phyloP scores from a whole-genome alignment of 2,797 vertebrate species.

The Decapterus maruadsi region DNA sequence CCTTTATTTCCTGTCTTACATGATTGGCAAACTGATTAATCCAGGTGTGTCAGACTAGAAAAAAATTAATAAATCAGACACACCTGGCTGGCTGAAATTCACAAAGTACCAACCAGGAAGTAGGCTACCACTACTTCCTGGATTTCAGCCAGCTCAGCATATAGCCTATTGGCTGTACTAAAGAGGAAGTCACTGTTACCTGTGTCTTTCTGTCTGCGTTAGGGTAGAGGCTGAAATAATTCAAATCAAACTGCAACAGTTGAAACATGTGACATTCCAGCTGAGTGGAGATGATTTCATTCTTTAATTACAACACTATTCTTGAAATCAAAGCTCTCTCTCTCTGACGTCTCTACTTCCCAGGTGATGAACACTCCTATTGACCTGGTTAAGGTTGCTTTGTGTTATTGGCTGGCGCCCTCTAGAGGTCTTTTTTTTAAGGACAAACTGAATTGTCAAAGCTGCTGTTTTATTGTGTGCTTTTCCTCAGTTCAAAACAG shows the following conservation, averaged over 20 bases:
- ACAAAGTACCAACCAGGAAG: too few species aligned
- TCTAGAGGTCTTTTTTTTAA: conserved; percentile 60
- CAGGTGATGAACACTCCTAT: neutral
- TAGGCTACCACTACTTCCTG: too few species aligned
- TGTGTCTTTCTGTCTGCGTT: too few species aligned
- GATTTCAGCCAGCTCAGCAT: too few species aligned
- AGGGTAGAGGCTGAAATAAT: neutral
- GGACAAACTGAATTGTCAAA: neutral
- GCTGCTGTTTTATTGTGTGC: neutral
- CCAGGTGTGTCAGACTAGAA: too few species aligned
- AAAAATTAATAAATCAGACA: too few species aligned
- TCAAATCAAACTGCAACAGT: neutral
- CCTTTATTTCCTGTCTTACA: too few species aligned
- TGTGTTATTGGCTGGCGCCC: conserved; percentile 62
- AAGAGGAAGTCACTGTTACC: too few species aligned
- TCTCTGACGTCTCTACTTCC: neutral
- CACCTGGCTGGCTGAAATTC: too few species aligned
- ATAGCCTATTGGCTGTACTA: too few species aligned
- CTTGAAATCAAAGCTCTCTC: neutral
- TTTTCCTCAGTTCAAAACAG: neutral
- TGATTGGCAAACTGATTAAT: too few species aligned
- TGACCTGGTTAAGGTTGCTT: neutral
- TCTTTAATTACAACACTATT: neutral
- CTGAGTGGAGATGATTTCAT: neutral
- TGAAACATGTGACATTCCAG: neutral